Conservation (phyloP, 37 sponge, comb jelly and placozoan species). For the Dysidea cf. avara region DNA sequence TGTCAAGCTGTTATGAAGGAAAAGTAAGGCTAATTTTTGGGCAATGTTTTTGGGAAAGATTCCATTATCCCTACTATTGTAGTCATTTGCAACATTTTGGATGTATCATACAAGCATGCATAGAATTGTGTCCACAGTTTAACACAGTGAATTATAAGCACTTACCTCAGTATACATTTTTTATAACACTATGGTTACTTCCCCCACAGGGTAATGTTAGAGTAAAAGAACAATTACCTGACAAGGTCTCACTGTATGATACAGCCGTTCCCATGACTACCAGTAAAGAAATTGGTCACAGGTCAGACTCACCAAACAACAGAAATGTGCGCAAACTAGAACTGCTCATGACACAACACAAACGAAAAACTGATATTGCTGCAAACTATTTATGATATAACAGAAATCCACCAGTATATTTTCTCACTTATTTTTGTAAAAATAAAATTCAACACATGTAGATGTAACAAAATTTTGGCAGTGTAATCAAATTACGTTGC, state of each 20-base stretch:
- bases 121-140: not conserved
- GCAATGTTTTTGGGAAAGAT: too few relatives aligned
- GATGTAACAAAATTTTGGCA: too few relatives aligned
- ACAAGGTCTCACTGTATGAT: slow-evolving; percentile 24
- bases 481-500: too few relatives aligned
- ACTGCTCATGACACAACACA: slow-evolving; percentile 9
- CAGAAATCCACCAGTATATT: too few relatives aligned
- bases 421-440: too few relatives aligned
- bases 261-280: slow-evolving; percentile 31
- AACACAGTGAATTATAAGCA: too few relatives aligned
- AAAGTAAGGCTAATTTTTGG: too few relatives aligned
- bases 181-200: not conserved
- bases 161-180: too few relatives aligned
- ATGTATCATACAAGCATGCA: not conserved
- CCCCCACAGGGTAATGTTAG: slow-evolving; percentile 13
- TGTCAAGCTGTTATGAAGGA: too few relatives aligned
- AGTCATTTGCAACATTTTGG: not conserved
- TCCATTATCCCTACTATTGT: not conserved
- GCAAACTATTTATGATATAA: not conserved
- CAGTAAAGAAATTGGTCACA: slow-evolving; percentile 18
- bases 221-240: slow-evolving; percentile 44
- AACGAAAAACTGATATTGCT: slow-evolving; percentile 52
- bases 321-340: slow-evolving; percentile 41
- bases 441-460: too few relatives aligned
- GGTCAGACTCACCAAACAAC: slow-evolving; percentile 4